Evolutionary conservation across 1,140 invertebrate genomes (phyloP).

Genomic region (Idris sp.): DNA sequence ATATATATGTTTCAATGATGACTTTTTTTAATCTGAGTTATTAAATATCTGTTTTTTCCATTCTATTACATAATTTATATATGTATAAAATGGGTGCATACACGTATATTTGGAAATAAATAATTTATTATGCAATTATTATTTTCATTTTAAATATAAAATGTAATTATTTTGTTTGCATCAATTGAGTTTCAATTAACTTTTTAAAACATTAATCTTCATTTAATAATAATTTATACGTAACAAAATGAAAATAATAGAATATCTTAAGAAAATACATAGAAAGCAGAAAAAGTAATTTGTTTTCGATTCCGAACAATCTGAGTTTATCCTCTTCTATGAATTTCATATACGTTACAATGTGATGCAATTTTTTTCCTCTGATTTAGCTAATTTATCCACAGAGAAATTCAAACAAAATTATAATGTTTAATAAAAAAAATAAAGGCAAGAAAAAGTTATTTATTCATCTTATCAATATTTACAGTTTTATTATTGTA

Average conservation of each 20-base stretch:
- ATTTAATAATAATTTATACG: slow-evolving; percentile 23
- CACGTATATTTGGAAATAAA: too few relatives aligned
- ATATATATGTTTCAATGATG: too few relatives aligned
- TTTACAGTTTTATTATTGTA: slow-evolving; percentile 9
- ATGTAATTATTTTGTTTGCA: too few relatives aligned
- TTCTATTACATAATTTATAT: too few relatives aligned
- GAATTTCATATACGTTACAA: slow-evolving; percentile 44
- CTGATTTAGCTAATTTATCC: slow-evolving; percentile 12
- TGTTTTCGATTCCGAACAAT: slow-evolving; percentile 28
- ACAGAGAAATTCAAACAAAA: slow-evolving; percentile 22
- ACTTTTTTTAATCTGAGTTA: too few relatives aligned
- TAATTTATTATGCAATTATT: too few relatives aligned
- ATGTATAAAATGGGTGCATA: too few relatives aligned
- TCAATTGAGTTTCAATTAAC: not conserved
- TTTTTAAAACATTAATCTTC: not conserved
- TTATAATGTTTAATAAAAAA: slow-evolving; percentile 21
- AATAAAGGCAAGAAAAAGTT: slow-evolving; percentile 1
- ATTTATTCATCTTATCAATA: slow-evolving; percentile 22
- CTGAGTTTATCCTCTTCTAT: slow-evolving; percentile 21
- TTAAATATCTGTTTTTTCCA: too few relatives aligned
- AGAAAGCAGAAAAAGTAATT: slow-evolving; percentile 43
- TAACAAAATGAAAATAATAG: slow-evolving; percentile 12
- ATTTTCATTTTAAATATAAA: not conserved
- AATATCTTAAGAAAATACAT: slow-evolving; percentile 16
- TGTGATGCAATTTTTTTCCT: slow-evolving; percentile 27